Conservation (phyloP, 2,888 invertebrate species). For the Pammene fasciana region DNA sequence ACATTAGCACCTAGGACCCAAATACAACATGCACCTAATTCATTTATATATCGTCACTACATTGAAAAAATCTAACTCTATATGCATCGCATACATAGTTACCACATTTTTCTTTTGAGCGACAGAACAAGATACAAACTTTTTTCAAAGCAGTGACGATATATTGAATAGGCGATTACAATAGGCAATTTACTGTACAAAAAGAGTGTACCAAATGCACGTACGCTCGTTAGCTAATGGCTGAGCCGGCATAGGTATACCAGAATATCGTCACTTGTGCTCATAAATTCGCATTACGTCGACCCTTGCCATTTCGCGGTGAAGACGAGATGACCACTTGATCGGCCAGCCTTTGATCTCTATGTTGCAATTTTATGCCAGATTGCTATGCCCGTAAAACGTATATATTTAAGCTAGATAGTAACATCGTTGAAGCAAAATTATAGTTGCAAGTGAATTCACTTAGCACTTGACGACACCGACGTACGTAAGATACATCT, state of each 20-base stretch:
- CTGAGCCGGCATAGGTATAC: constrained; percentile 60
- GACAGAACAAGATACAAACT: too few species aligned
- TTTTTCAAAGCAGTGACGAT: too few species aligned
- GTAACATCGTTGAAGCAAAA: constrained; percentile 63
- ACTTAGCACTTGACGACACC: constrained; percentile 29
- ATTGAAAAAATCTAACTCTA: too few species aligned
- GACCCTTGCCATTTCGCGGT: constrained; percentile 72
- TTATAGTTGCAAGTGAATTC: constrained; percentile 55
- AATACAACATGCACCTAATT: too few species aligned
- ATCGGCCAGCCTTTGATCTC: constrained; percentile 72
- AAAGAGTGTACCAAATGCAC: too few species aligned
- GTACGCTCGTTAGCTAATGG: constrained; percentile 46
- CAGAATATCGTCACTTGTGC: constrained; percentile 54
- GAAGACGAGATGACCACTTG: constrained; percentile 66
- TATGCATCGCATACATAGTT: too few species aligned
- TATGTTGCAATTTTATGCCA: constrained; percentile 72
- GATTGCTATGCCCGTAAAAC: constrained; percentile 58
- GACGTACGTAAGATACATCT: not conserved
- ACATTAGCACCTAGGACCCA: too few species aligned
- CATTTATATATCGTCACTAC: too few species aligned
- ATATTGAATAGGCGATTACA: too few species aligned
- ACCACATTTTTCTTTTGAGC: too few species aligned
- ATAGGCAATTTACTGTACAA: too few species aligned
- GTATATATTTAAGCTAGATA: constrained; percentile 54
- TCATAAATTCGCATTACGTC: constrained; percentile 43